A percentile compares a stretch with the other conserved stretches of the same genome.
phyloP scores from a whole-genome alignment of 2,113 vertebrate species.

The Heterochromis multidens region DNA sequence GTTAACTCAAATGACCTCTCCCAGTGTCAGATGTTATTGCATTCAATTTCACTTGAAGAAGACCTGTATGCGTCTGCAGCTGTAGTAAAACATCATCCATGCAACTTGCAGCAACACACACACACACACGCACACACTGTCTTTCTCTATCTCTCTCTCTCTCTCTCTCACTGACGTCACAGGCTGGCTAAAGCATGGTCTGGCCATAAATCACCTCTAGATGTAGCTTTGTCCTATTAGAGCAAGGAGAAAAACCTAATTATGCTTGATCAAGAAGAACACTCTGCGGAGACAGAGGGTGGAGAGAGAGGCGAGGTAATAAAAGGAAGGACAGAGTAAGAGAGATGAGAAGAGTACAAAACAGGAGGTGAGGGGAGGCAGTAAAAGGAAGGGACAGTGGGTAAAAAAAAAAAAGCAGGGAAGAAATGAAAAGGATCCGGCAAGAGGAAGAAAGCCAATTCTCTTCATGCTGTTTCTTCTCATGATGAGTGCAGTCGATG shows the following conservation, averaged over 20 bases:
- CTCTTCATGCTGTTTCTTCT: not conserved
- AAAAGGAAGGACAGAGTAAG: slow-evolving; percentile 63
- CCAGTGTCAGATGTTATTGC: slow-evolving; percentile 53
- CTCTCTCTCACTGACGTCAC: slow-evolving; percentile 52
- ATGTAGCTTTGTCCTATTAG: slow-evolving; percentile 72
- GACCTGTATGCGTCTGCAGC: slow-evolving; percentile 40
- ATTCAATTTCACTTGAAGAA: slow-evolving; percentile 49
- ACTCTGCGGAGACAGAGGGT: slow-evolving; percentile 60
- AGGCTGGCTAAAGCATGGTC: slow-evolving; percentile 47
- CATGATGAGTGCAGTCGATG: slow-evolving; percentile 31
- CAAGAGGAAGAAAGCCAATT: not conserved
- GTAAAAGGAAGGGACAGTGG: slow-evolving; percentile 22
- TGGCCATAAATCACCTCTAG: slow-evolving; percentile 75
- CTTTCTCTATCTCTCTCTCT: slow-evolving; percentile 1
- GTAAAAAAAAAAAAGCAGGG: slow-evolving; percentile 1
- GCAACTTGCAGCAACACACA: not conserved
- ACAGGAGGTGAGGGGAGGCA: slow-evolving; percentile 21
- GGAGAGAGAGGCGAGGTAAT: slow-evolving; percentile 51
- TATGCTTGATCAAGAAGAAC: slow-evolving; percentile 75
- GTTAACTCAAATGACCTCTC: slow-evolving; percentile 38
- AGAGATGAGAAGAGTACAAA: slow-evolving; percentile 43
- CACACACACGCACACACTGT: slow-evolving; percentile 9
- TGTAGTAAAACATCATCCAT: slow-evolving; percentile 27
- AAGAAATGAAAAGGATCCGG: not conserved
- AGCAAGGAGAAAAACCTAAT: slow-evolving; percentile 78